Base-by-base conservation (phyloP, 2,888 invertebrate species). In the Tipula confusa region DNA sequence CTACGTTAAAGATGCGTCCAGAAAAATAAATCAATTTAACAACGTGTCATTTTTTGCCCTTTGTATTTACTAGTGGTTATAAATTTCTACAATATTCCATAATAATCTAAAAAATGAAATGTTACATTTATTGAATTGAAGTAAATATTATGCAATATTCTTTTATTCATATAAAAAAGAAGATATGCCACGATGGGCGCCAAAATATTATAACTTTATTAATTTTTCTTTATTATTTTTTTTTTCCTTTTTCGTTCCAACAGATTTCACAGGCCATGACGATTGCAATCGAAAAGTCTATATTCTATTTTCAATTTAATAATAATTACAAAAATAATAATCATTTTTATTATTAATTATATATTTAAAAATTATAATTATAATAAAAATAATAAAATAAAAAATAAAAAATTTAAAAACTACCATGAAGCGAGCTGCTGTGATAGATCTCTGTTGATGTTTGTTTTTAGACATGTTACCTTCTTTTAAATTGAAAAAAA, bases 191-290 rank as follows among this genome's bases (percentile, higher is more conserved):
- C 24, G 9, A 24, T 24, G 64, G 64, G 11, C 24, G 9, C 24
- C 64, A 64, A 80, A 38, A 31, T 29, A 24, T 33, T 33, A 33
- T 33, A 28, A 33, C 33, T 64, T 79, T 29, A 29, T 28, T 33
- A 64, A 43, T 13, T 83, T 83, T 18, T 64, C 83, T 84, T 81
- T 28, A 84, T 48, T 82, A 31, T 33, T n/a, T 82, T 83, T 85
- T 38, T 85, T 84, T 9, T 85, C 85, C n/a, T n/a, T n/a, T n/a
- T 87, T 87, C 29, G 9, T 13, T 24, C 18, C 7, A 89, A 6
- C 91, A 94, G 94, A 92, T 94, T 93, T 92, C 94, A 94, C 91
- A 93, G 93, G 93, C 93, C 94, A 93, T 94, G 94, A 94, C 93
- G 92, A 92, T 93, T 92, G 92, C 89, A 89, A 89, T 88, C 89